Conservation (phyloP, 2,888 invertebrate genomes). For the Drosophila differens region DNA sequence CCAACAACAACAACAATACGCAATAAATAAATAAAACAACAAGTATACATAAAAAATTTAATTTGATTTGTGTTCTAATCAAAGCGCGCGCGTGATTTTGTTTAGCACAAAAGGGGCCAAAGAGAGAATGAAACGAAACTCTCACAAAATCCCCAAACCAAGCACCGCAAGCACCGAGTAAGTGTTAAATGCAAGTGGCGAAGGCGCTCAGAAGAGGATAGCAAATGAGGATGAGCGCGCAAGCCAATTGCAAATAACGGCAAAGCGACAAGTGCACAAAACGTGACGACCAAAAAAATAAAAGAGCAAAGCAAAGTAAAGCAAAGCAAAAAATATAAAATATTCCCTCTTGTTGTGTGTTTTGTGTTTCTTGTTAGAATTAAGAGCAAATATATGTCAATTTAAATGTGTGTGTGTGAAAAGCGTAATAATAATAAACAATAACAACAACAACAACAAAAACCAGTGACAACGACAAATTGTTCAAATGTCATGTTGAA, state of each 20-base stretch:
- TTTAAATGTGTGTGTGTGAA: constrained; percentile 14
- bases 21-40: constrained; percentile 6
- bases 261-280: constrained; percentile 64
- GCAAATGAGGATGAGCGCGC: constrained; percentile 29
- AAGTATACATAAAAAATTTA: constrained; percentile 21
- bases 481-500: constrained; percentile 46
- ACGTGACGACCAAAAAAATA: constrained; percentile 53
- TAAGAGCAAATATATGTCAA: constrained; percentile 36
- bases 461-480: constrained; percentile 27
- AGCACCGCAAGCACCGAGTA: constrained; percentile 7
- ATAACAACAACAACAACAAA: constrained; percentile 12
- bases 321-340: constrained; percentile 5
- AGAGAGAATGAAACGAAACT: constrained; percentile 38
- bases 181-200: constrained; percentile 59
- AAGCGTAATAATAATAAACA: constrained; percentile 15
- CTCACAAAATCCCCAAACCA: constrained; percentile 9
- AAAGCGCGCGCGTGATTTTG: constrained; percentile 66
- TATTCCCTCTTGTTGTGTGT: constrained; percentile 39
- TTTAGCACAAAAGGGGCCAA: constrained; percentile 52
- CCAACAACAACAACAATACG: constrained; percentile 9
- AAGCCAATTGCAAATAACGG: constrained; percentile 66
- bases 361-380: constrained; percentile 62
- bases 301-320: constrained; percentile 20
- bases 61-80: constrained; percentile 61
- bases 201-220: constrained; percentile 51